Base-by-base conservation (phyloP, 2,113 vertebrate species). In the Ameiurus melas region DNA sequence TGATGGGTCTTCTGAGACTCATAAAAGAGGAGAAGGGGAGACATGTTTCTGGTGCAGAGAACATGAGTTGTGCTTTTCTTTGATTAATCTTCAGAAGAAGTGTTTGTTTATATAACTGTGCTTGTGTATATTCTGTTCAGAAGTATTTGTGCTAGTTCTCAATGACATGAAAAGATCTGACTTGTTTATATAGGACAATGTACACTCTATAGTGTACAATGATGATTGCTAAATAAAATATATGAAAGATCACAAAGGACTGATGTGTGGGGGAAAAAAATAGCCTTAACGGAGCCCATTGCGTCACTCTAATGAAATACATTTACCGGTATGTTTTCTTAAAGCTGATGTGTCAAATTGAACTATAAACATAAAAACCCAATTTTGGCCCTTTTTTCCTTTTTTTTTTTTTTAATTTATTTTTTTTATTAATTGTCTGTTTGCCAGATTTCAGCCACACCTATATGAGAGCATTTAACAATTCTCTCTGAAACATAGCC, bases 1-100 rank as follows among this genome's bases (percentile, higher is more conserved):
- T 79, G 64, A 88, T 73, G 79, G 55, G 60, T 88, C 90, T 85
- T 27, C 25, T 86, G 89, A 77, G 86, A 88, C 89, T 93, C 80
- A 36, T 90, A 92, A 89, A 91, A 93, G 55, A 91, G 78, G 90
- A 92, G 91, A 87, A 92, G 73, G 87, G 85, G 87, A 90, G 89
- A 91, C 87, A 39, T 91, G 78, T 93, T 92, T 85, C 83, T 86
- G 79, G 43, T 51, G 47, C 51, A 47, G 64, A 51, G n/a, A 43
- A 84, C 58, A 78, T 14, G 47, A 68, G 66, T 75, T 84, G 55
- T 80, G 85, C 53, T 89, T 90, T 89, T 83, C 66, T 87, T 87
- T 51, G 78, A 55, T n/a, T 36, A 66, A 85, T 60, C 14, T 57
- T 83, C 68, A 82, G 66, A 90, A 71, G 70, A 89, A 84, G 68